Conservation (phyloP, 92 coral and sea anemone genomes). For the Plumapathes pennacea region DNA sequence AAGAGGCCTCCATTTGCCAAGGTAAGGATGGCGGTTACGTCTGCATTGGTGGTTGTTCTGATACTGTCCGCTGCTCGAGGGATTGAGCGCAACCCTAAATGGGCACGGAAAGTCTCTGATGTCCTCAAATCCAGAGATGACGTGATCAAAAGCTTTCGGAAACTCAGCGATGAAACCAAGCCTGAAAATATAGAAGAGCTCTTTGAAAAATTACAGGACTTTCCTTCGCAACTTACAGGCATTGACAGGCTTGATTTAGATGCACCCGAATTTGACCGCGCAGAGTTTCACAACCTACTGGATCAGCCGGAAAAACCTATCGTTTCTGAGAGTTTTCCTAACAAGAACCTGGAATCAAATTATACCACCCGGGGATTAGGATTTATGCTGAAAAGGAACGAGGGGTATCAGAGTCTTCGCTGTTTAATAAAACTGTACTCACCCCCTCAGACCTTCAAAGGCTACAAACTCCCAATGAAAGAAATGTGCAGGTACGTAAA, state of each 20-base stretch:
- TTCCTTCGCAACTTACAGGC: conserved; percentile 13
- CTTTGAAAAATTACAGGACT: not conserved
- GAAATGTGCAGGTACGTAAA: conserved; percentile 30
- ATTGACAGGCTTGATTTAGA: conserved; percentile 14
- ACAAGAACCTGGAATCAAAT: conserved; percentile 15
- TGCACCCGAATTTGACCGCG: not conserved
- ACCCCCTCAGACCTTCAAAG: conserved; percentile 8
- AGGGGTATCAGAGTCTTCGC: conserved; percentile 29
- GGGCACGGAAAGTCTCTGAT: conserved; percentile 16
- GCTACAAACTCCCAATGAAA: conserved; percentile 7
- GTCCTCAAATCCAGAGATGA: conserved; percentile 31
- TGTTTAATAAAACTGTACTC: conserved; percentile 18
- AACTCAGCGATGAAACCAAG: not conserved
- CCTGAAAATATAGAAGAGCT: not conserved
- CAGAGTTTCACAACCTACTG: not conserved
- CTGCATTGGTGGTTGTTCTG: not conserved
- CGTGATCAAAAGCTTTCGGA: not conserved
- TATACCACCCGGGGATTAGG: conserved; percentile 30
- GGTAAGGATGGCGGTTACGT: no score
- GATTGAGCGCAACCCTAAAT: conserved; percentile 1
- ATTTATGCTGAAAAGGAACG: conserved; percentile 7
- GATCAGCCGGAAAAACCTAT: conserved; percentile 16
- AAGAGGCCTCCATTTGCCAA: no score
- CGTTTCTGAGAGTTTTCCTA: conserved; percentile 20
- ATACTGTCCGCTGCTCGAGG: not conserved